These are phyloP conservation scores for Ormyrus pomaceus DNA, from an alignment of 2,888 invertebrate species.

Conservation along the genomic window DNA sequence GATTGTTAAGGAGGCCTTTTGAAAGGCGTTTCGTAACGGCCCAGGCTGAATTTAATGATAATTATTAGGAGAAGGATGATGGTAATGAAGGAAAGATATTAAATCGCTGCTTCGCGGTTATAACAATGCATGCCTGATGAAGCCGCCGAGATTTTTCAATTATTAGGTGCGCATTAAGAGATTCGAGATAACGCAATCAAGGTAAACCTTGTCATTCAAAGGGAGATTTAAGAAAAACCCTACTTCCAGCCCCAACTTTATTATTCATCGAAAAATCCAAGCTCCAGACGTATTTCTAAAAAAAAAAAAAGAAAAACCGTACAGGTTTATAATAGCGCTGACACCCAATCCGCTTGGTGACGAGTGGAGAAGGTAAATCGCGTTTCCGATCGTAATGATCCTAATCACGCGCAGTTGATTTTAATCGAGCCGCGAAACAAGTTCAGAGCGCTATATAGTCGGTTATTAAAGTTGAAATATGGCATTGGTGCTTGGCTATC, in stretches of 20 bases:
- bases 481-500: conserved; percentile 13
- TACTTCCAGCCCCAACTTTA: no score
- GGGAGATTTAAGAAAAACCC: no score
- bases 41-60: conserved; percentile 30
- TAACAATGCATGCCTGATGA: not conserved
- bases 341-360: no score
- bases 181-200: no score
- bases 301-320: not conserved
- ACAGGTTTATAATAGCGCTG: not conserved
- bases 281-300: no score
- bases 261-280: no score
- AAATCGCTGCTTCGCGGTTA: not conserved
- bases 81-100: conserved; percentile 7
- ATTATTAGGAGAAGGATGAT: conserved; percentile 25
- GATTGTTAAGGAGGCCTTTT: conserved; percentile 29
- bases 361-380: not conserved
- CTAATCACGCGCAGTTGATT: conserved; percentile 22
- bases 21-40: conserved; percentile 32
- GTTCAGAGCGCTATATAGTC: conserved; percentile 9
- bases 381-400: conserved; percentile 43
- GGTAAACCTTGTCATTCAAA: no score
- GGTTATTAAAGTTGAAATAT: conserved; percentile 48
- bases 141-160: no score
- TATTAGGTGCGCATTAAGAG: no score
- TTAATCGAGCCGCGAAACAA: conserved; percentile 27